Conservation (phyloP, 2,888 invertebrate species). For the Cataglyphis cursor region DNA sequence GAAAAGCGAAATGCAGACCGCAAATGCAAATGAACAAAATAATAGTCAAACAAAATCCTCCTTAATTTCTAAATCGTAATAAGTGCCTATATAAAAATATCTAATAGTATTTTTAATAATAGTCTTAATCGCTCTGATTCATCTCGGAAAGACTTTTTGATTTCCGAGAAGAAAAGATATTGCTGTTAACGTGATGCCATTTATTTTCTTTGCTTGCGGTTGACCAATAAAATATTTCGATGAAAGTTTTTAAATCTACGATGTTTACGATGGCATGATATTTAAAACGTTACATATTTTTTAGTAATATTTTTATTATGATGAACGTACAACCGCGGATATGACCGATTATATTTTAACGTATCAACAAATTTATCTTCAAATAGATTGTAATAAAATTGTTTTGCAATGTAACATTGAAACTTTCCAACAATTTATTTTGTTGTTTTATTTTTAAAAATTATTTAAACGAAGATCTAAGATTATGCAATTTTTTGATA, state of each 20-base stretch:
- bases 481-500: background rate
- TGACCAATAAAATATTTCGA: conserved; percentile 12
- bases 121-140: conserved; percentile 3
- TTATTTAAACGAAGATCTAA: background rate
- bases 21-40: conserved; percentile 21
- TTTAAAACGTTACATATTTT: background rate
- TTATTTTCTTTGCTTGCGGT: conserved; percentile 37
- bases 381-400: background rate
- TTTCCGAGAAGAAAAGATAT: conserved; percentile 22
- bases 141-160: conserved; percentile 10
- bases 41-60: conserved; percentile 59
- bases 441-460: conserved; percentile 8
- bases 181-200: conserved; percentile 40
- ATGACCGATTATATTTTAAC: background rate
- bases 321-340: background rate
- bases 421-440: background rate
- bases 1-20: conserved; percentile 61
- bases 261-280: background rate
- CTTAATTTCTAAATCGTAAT: conserved; percentile 45
- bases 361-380: background rate
- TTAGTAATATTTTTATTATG: background rate
- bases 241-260: too few species aligned
- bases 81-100: conserved; percentile 40
- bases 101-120: conserved; percentile 15
- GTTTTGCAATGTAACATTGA: background rate